Evolutionary conservation across 2,113 vertebrate species (phyloP), one percentile per base, ranked within the genome.

Genomic region (Tetrax tetrax): DNA sequence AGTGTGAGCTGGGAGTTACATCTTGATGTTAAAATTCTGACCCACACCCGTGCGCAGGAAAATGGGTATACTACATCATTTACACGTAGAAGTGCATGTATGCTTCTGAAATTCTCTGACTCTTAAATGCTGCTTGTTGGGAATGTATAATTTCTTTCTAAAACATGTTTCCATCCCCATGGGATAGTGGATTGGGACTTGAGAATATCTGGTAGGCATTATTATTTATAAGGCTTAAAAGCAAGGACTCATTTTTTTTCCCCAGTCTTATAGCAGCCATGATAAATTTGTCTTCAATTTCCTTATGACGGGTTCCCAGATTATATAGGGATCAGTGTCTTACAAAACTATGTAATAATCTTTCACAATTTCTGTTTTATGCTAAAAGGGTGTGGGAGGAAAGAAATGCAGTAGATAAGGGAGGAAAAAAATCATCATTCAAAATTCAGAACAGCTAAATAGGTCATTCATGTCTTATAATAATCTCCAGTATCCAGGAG

Each of bases 391-490:
- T 24, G 29, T 90, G 38, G 57, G 48, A 89, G 29, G 59, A 64
- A 89, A 83, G 54, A 92, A 83, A 85, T 75, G 64, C 75, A 77
- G 75, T 38, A 70, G 61, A 79, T 53, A 54, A 85, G 8, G 9
- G n/a, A 56, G 20, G 35, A 45, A 23, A 25, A 64, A 71, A 43
- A 74, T 19, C 47, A 90, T 71, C 7, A 83, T 72, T 91, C 66
- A 92, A 96, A 96, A 95, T 93, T 93, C 63, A 71, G 80, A 94
- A 81, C 91, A 94, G 90, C 71, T 96, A 97, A 96, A 94, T 96
- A 96, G 96, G 96, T 97, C 96, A 97, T 88, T 94, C 92, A 81
- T 89, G 90, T 92, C 93, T 97, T 97, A 96, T 59, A 93, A 91
- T 91, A 95, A 96, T 96, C 93, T 96, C 78, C 61, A 88, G 75